A percentile compares a stretch with the other conserved stretches of the same genome.
Conservation (phyloP, 2,113 vertebrate species). For the Dicrurus megarhynchus region DNA sequence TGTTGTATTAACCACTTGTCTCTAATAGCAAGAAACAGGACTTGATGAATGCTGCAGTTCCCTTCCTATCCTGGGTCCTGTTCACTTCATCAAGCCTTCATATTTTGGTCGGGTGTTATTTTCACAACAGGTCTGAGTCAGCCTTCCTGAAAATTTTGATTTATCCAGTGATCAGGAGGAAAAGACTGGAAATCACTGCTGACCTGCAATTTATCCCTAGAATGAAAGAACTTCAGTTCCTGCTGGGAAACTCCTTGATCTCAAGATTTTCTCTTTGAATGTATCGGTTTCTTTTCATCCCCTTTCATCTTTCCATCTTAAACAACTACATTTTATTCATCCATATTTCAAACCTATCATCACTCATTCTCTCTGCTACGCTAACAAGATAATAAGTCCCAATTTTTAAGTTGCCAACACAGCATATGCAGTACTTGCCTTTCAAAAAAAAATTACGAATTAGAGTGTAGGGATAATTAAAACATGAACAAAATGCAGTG, state of each 20-base stretch:
- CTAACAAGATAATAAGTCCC: not conserved
- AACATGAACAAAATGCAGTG: constrained; percentile 22
- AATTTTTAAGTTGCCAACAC: constrained; percentile 10
- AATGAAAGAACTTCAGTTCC: constrained; percentile 4
- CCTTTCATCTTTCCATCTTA: constrained; percentile 29
- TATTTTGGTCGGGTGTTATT: not conserved
- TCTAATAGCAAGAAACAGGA: not conserved
- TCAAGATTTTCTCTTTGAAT: not conserved
- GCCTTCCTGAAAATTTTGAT: not conserved
- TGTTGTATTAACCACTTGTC: not conserved
- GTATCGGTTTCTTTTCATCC: not conserved
- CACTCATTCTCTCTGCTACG: not conserved
- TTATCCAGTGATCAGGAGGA: not conserved
- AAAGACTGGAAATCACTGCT: constrained; percentile 4
- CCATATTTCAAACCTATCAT: constrained; percentile 14
- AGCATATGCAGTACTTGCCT: not conserved
- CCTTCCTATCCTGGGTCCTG: not conserved
- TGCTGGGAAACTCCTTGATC: not conserved
- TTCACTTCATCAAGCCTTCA: not conserved
- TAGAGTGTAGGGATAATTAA: constrained; percentile 51
- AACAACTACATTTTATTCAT: not conserved
- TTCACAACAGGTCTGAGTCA: not conserved
- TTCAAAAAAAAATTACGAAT: constrained; percentile 52
- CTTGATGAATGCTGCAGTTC: not conserved
- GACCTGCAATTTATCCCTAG: constrained; percentile 6